Evolutionary conservation across 2,113 vertebrate species (phyloP), one percentile per base, ranked within the genome.

Genomic region (Mustela nigripes): DNA sequence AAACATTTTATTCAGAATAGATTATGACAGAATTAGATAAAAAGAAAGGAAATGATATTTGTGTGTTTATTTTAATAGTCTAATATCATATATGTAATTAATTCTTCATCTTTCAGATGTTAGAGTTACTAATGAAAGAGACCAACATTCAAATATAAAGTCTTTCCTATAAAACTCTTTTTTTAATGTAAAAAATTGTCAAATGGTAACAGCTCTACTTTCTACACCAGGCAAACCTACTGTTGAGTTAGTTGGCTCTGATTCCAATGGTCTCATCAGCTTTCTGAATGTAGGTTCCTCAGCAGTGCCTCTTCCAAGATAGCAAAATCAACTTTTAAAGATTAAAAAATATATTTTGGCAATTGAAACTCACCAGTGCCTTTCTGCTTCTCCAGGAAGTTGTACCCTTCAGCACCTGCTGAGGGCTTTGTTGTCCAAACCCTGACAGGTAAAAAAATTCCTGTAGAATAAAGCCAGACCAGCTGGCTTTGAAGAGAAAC

Each of bases 401-500:
- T 98, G 98, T 98, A 98, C 99, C 99, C 99, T 98, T 99, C 99
- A 99, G 99, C 99, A 99, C 99, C 99, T 99, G 99, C 99, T 99
- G 99, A 99, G 99, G 99, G 99, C 97, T 99, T 98, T 71, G 98
- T 99, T 99, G 99, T 98, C 99, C 97, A 99, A 99, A 99, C 97
- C 94, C 95, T 96, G 98, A 98, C 98, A 99, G 98, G 99, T 99
- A 99, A 99, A 99, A 98, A 98, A 98, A 98, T 98, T 99, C 98
- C 98, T 96, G 98, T 98, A 98, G 95, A 98, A 99, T 99, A 99
- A 99, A 99, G 99, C 99, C 99, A 99, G 99, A 99, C 99, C 99
- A 99, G 99, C 99, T 99, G 99, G 99, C 99, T 99, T 99, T 99
- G 99, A 99, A 99, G 99, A 99, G 99, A 99, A 99, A 99, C 99